Evolutionary conservation across 2,113 vertebrate genomes (phyloP).

Genomic region (Sinocyclocheilus grahami): DNA sequence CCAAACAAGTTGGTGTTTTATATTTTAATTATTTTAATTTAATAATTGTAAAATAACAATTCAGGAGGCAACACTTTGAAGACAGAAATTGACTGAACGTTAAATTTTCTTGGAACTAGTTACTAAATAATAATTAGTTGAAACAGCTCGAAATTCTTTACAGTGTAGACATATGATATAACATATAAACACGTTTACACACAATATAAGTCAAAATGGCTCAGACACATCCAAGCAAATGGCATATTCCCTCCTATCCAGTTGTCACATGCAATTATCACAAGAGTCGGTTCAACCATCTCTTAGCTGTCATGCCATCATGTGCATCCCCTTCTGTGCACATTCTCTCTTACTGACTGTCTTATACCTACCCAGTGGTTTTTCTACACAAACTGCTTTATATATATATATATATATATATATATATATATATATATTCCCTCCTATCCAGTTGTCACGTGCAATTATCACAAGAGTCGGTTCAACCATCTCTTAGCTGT

Average conservation of each 20-base stretch:
- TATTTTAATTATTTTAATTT: no score
- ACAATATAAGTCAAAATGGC: slow-evolving; percentile 10
- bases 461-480: slow-evolving; percentile 33
- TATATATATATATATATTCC: no score
- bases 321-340: background rate
- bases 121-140: no score
- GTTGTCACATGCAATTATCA: slow-evolving; percentile 42
- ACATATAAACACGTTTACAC: background rate
- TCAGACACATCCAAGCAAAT: slow-evolving; percentile 16
- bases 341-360: background rate
- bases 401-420: no score
- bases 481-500: background rate
- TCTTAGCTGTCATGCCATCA: slow-evolving; percentile 10
- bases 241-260: slow-evolving; percentile 18
- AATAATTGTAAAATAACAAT: no score
- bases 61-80: no score
- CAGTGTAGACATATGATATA: no score
- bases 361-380: background rate
- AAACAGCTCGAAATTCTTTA: no score
- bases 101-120: no score
- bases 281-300: background rate
- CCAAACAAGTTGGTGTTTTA: no score
- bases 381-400: background rate
- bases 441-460: slow-evolving; percentile 38
- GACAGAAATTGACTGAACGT: no score